Percentiles rank a stretch among this genome's conserved stretches.
These are phyloP conservation scores for Drosophila putrida DNA, from an alignment of 2,888 invertebrate species.

Conservation along the genomic window DNA sequence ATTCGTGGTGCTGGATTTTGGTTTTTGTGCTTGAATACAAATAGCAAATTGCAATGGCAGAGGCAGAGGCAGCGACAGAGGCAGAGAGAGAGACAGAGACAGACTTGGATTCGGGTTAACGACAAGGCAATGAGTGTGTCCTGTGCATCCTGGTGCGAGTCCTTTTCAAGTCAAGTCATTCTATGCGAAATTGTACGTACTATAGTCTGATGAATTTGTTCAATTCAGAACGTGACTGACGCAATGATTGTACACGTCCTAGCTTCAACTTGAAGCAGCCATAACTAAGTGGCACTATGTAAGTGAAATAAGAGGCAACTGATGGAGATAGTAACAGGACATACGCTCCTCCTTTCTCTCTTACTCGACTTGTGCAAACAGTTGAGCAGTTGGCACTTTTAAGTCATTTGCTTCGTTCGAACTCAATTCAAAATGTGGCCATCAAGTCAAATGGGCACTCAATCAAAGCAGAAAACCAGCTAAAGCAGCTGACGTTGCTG, in stretches of 20 bases:
- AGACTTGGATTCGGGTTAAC: conserved; percentile 52
- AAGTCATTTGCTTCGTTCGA: conserved; percentile 77
- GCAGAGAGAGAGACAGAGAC: not conserved
- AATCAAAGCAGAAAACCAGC: conserved; percentile 66
- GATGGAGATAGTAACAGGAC: conserved; percentile 24
- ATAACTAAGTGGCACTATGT: conserved; percentile 77
- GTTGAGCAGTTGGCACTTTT: conserved; percentile 76
- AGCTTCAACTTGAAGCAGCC: conserved; percentile 44
- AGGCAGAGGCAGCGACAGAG: no score
- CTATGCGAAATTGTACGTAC: conserved; percentile 5
- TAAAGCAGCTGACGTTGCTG: conserved; percentile 40
- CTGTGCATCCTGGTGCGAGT: conserved; percentile 21
- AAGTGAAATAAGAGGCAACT: conserved; percentile 62
- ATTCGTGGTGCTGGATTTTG: conserved; percentile 39
- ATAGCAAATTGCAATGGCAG: conserved; percentile 37
- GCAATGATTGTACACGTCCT: conserved; percentile 72
- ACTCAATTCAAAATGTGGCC: conserved; percentile 75
- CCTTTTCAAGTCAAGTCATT: conserved; percentile 41
- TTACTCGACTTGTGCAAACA: conserved; percentile 42
- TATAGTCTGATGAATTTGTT: conserved; percentile 78
- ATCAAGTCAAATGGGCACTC: conserved; percentile 69
- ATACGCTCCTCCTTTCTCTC: not conserved
- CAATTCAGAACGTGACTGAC: conserved; percentile 81
- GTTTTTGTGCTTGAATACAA: conserved; percentile 43
- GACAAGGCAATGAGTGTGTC: conserved; percentile 42